phyloP scores from a whole-genome alignment of 2,113 vertebrate genomes.

The Thamnophis sirtalis region DNA sequence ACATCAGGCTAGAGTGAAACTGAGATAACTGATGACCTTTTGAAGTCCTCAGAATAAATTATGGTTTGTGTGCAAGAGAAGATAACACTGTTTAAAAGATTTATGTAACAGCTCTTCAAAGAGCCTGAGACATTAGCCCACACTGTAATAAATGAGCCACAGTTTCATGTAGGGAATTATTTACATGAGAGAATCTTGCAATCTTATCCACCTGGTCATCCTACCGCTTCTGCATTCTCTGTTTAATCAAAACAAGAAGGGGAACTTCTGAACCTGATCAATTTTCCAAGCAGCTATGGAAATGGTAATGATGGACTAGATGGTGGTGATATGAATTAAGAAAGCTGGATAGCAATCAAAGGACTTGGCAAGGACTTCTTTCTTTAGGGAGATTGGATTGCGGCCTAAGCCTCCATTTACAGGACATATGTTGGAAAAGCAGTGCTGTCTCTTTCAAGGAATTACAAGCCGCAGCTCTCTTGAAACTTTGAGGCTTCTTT shows the following conservation, averaged over 20 bases:
- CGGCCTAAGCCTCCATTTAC: constrained; percentile 17
- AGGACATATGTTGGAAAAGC: constrained; percentile 43
- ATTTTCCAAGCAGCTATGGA: constrained; percentile 36
- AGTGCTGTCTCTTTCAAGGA: constrained; percentile 25
- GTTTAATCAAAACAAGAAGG: constrained; percentile 11
- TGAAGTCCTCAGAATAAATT: constrained; percentile 62
- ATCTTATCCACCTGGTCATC: constrained; percentile 46
- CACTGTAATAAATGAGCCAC: constrained; percentile 58
- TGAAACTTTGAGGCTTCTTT: constrained; percentile 27
- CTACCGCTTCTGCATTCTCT: not conserved
- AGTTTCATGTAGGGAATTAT: constrained; percentile 56
- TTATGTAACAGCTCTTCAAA: constrained; percentile 67
- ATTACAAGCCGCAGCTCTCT: constrained; percentile 20
- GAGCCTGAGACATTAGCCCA: constrained; percentile 56
- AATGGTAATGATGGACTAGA: constrained; percentile 31
- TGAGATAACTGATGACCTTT: constrained; percentile 61
- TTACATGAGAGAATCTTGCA: constrained; percentile 40
- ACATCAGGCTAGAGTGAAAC: constrained; percentile 43
- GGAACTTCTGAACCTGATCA: constrained; percentile 39
- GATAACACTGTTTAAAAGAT: constrained; percentile 69
- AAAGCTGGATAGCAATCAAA: constrained; percentile 35
- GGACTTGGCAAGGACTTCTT: constrained; percentile 1
- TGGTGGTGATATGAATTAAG: constrained; percentile 33
- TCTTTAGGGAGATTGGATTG: not conserved
- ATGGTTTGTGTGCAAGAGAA: constrained; percentile 61